Percentiles rank a stretch among this genome's conserved stretches.
phyloP scores from a whole-genome alignment of 2,797 vertebrate species.

The Alosa sapidissima region DNA sequence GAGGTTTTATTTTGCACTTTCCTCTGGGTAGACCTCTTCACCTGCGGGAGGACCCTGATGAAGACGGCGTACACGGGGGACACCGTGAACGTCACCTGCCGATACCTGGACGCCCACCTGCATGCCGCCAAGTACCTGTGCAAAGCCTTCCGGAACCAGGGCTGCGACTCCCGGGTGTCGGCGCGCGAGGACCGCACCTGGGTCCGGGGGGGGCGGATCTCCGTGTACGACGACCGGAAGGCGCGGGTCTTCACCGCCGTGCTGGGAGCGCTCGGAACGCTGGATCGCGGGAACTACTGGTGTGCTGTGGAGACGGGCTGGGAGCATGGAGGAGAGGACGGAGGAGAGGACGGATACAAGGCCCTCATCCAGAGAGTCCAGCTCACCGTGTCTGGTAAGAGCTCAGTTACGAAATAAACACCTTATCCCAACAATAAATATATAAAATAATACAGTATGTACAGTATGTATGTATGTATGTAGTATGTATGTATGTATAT shows the following conservation, averaged over 20 bases:
- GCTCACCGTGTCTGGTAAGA: neutral
- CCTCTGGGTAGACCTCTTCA: neutral
- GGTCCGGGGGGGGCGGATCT: neutral
- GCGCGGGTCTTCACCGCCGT: neutral
- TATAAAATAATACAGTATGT: neutral
- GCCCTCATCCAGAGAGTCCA: neutral
- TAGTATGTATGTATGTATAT: too few species aligned
- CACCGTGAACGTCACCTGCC: neutral
- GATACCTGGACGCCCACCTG: neutral
- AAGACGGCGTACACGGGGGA: neutral
- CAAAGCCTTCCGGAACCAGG: neutral
- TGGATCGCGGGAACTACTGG: neutral
- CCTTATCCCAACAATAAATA: too few species aligned
- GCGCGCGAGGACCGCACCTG: neutral
- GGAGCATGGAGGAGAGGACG: neutral
- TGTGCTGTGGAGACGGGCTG: neutral
- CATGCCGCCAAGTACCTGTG: conserved; percentile 6
- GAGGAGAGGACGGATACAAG: neutral
- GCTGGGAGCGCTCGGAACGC: neutral
- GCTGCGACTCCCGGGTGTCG: neutral
- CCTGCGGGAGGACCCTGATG: neutral
- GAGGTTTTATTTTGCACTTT: too few species aligned
- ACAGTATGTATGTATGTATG: neutral
- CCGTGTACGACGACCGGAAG: neutral
- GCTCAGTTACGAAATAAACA: too few species aligned